Percentiles rank a stretch among this genome's conserved stretches.
phyloP scores from a whole-genome alignment of 2,888 invertebrate species.

The Dynastes tityus region DNA sequence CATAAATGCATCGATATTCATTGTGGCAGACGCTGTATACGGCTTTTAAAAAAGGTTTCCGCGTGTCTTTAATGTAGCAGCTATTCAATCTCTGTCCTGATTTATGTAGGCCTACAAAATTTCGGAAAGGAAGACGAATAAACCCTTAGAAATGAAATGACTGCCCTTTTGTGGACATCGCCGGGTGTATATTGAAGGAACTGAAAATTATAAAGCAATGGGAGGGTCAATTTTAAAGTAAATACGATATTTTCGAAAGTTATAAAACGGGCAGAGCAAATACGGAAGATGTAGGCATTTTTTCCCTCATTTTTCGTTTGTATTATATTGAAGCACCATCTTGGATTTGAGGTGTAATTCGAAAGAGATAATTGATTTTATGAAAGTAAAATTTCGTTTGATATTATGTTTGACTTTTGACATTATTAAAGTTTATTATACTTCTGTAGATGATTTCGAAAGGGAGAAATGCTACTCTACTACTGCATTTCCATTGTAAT shows the following conservation, averaged over 20 bases:
- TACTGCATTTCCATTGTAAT: background rate
- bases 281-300: background rate
- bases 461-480: background rate
- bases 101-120: slow-evolving; percentile 1
- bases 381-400: background rate
- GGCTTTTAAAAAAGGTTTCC: too few species aligned
- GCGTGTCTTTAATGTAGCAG: too few species aligned
- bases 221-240: too few species aligned
- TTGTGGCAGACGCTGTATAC: too few species aligned
- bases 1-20: too few species aligned
- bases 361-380: background rate
- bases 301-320: background rate
- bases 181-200: background rate
- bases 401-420: background rate
- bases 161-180: background rate
- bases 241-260: background rate
- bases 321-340: background rate
- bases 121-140: background rate
- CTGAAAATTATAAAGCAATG: background rate
- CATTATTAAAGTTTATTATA: too few species aligned
- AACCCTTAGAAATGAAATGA: background rate
- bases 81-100: background rate
- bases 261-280: background rate
- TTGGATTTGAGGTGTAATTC: background rate
- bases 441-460: background rate